Percentiles rank a stretch among this genome's conserved stretches.
phyloP scores from a whole-genome alignment of 2,113 vertebrate species.

The Tinamus guttatus region DNA sequence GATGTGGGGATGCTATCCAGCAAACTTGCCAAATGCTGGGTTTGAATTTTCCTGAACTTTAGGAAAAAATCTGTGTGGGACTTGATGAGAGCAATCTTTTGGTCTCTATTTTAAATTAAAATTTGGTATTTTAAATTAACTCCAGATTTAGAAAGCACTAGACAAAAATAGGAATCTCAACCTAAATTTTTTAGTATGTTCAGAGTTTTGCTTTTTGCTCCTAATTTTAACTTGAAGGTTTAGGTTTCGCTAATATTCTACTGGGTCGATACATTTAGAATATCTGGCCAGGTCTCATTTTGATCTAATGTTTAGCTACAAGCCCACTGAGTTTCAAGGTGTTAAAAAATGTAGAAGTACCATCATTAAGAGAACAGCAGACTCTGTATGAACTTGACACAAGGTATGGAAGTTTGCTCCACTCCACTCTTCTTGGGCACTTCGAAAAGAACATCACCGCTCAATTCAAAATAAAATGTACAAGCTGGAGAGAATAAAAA shows the following conservation, averaged over 20 bases:
- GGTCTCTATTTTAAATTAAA: neutral
- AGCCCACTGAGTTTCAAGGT: neutral
- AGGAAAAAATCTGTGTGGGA: neutral
- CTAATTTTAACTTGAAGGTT: neutral
- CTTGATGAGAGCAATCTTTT: neutral
- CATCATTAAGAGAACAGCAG: neutral
- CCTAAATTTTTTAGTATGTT: neutral
- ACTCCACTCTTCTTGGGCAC: neutral
- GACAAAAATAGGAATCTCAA: neutral
- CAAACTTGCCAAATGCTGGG: neutral
- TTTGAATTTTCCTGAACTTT: neutral
- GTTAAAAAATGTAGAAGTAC: neutral
- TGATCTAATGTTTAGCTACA: neutral
- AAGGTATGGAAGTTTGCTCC: neutral
- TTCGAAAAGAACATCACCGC: neutral
- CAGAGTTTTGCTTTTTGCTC: neutral
- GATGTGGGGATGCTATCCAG: neutral
- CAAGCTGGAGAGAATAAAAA: constrained; percentile 42
- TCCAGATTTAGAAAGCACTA: neutral
- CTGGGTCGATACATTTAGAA: neutral
- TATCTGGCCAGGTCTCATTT: neutral
- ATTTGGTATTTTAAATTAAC: neutral
- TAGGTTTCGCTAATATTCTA: neutral
- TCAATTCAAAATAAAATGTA: neutral
- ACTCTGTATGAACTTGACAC: neutral